phyloP scores from a whole-genome alignment of 2,113 vertebrate species.

The Chloroceryle aenea region DNA sequence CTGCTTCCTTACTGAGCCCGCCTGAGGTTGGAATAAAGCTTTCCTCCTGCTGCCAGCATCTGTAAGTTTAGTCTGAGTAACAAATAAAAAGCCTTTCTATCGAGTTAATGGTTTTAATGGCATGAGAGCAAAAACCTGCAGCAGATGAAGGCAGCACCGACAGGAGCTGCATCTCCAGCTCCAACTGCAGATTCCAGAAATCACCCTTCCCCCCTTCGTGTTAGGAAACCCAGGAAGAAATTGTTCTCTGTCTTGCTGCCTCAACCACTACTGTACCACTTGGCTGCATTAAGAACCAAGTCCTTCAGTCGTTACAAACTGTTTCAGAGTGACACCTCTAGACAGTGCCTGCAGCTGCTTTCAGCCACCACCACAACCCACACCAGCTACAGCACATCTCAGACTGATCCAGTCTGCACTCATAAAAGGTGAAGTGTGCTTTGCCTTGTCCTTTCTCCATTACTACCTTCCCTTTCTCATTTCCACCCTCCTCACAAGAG shows the following conservation, averaged over 20 bases:
- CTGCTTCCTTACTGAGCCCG: not conserved
- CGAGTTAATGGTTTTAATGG: not conserved
- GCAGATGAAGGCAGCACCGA: not conserved
- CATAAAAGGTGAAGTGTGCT: not conserved
- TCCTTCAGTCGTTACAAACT: not conserved
- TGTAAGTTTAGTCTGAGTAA: not conserved
- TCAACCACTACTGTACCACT: not conserved
- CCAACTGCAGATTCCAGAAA: too few relatives aligned
- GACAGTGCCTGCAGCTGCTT: not conserved
- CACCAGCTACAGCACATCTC: rapidly evolving
- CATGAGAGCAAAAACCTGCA: not conserved
- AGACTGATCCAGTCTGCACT: too few relatives aligned
- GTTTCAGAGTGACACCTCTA: not conserved
- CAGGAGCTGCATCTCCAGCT: not conserved
- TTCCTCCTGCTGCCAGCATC: not conserved
- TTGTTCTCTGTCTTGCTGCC: not conserved
- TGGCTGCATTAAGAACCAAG: not conserved
- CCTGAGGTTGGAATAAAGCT: not conserved
- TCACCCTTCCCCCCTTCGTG: not conserved
- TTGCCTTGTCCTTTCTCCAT: not conserved
- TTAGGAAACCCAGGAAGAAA: not conserved
- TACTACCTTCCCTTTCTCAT: not conserved
- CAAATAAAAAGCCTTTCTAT: not conserved
- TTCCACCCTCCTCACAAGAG: not conserved
- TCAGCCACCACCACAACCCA: not conserved